Base-by-base conservation (phyloP, 2,797 vertebrate species). In the Catharus ustulatus region DNA sequence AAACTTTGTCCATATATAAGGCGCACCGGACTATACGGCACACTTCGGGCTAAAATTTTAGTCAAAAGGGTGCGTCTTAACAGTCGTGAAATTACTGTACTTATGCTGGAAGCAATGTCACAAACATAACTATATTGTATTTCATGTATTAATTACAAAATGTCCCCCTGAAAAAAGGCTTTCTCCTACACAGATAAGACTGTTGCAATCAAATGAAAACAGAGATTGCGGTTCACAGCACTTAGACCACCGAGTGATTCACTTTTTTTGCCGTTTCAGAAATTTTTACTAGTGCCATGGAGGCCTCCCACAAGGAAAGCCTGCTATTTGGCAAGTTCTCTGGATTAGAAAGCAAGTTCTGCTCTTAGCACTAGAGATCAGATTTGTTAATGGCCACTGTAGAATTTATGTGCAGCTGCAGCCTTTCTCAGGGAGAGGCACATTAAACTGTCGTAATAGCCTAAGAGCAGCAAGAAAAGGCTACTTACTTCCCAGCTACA, bases 401-500 rank as follows among this genome's bases (percentile, higher is more conserved):
- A 69, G 32, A 62, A 22, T 20, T 26, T 13, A 69, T 0, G 10
- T 21, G 19, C 43, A 51, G 40, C 21, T 30, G 13, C 67, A 54
- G 48, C 18, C n/a, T 55, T 34, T n/a, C 58, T 55, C 61, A 67
- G 22, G 5, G 29, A 43, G 15, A 52, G 11, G 23, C 26, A 80
- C 16, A 59, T 22, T 29, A 34, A 51, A 23, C 9, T 76, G 43
- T 27, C 5, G 0, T 18, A 83, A 46, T 4, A 83, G 40, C 45
- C 21, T 24, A 46, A 17, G 1, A 36, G 30, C 34, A 81, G 29
- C n/a, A 92, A 42, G 21, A n/a, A 87, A 83, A 92, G 15, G n/a
- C 19, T 43, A 98, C 99, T 98, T 98, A 99, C 99, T 99, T 99
- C 88, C 98, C 98, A 95, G 99, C 99, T 46, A 99, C 98, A 21